Evolutionary conservation across 2,888 invertebrate genomes (phyloP), one percentile per base, ranked within the genome.

Genomic region (Cosmorhoe ocellata): DNA sequence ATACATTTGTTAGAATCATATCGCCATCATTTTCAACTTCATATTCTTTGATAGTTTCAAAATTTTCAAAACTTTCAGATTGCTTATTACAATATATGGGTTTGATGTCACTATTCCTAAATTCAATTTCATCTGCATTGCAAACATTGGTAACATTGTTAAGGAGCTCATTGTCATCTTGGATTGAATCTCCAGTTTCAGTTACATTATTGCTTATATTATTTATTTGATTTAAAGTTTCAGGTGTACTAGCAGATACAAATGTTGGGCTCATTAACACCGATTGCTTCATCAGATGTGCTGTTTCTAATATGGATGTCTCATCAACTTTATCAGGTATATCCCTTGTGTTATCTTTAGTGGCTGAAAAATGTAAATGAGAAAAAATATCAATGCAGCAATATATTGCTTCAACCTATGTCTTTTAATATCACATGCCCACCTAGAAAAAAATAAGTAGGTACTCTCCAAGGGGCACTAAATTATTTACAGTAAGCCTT

Each of bases 201-300:
- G 24, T 36, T 18, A 24, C 30, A 30, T 28, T 13, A 24, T 42
- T 46, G 18, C 18, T 7, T 27, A 11, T 7, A 40, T 33, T 7
- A 40, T 33, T 37, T 14, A 31, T 32, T 67, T 79, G 76, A 22
- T 68, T 71, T 40, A 69, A 32, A 59, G 63, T 64, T 7, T 58
- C 54, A 68, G 71, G 68, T 39, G 65, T 37, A 51, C 63, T 51
- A 18, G 66, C 58, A 33, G 74, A 64, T 45, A 68, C 60, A 71
- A 86, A 86, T 28, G 85, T 81, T 18, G 88, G 86, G 61, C 89
- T 89, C 49, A 89, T 70, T 53, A 86, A 77, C 26, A 89, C 76
- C 10, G 88, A 85, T 43, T 76, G 72, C 63, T 78, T 87, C 81
- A 88, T 83, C 50, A 88, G 75, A 61, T 61, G 75, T 50, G 84